Base-by-base conservation (phyloP, 2,113 vertebrate genomes). In the Gadus chalcogrammus region DNA sequence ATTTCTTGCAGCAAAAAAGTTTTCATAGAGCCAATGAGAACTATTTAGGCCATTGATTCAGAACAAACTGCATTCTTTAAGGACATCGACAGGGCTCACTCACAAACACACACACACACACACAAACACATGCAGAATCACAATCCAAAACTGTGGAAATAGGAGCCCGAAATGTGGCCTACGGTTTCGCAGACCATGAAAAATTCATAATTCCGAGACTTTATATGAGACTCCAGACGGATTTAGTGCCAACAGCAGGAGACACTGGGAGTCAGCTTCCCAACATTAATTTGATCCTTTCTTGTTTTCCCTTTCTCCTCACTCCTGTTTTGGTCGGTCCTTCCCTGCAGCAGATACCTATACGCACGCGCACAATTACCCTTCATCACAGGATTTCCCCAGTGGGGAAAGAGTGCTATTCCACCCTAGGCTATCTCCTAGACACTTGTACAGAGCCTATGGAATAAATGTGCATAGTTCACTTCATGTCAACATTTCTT, bases 151-250 rank as follows among this genome's bases (percentile, higher is more conserved):
- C 79, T 8, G 75, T 83, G 79, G 83, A 88, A 89, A 88, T 73
- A 74, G 83, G 80, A 88, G 76, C 82, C 81, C 79, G 76, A 82
- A 88, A 84, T 77, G 87, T 87, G 82, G 82, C 76, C 76, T 88
- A 84, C 70, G 80, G 81, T 90, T 90, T 86, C 86, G 4, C 73
- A 70, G 74, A 75, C 82, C 84, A 90, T 90, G 84, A 88, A 90
- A 88, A 86, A 86, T 90, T 87, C 78, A 90, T 90, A 88, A 85
- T 84, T 87, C 80, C 83, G 82, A 78, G 83, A 85, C 88, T 84
- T 80, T 83, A 88, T 84, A 86, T 87, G 88, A 85, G 87, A 90
- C 85, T 85, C 77, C 76, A 90, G 85, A 84, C 82, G 85, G 84
- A 85, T 86, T 88, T 84, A 83, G 69, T 59, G 67, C 80, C 62